phyloP scores from a whole-genome alignment of 2,797 vertebrate species.

The Molossus molossus region DNA sequence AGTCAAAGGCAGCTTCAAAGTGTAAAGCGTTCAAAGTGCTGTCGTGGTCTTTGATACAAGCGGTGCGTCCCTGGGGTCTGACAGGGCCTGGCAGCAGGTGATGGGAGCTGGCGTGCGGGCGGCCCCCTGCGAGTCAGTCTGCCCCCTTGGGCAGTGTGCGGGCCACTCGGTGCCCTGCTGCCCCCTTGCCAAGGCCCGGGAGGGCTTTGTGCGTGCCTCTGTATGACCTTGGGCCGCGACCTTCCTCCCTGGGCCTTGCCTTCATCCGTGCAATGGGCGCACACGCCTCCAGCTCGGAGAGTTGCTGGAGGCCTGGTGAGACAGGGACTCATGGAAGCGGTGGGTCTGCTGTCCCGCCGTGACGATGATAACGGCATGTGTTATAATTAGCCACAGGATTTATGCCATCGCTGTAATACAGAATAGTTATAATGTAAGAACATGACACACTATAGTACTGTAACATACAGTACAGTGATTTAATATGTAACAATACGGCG shows the following conservation, averaged over 20 bases:
- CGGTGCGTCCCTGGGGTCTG: fast-evolving
- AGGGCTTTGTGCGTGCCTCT: not conserved
- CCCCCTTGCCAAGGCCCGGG: no score
- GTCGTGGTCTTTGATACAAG: constrained; percentile 43
- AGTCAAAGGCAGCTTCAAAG: constrained; percentile 51
- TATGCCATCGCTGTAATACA: not conserved
- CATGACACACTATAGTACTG: no score
- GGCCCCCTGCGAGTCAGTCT: not conserved
- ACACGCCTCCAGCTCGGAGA: not conserved
- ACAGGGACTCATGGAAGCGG: fast-evolving
- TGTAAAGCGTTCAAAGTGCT: not conserved
- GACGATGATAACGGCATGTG: not conserved
- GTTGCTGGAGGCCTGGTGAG: fast-evolving
- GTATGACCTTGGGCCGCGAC: not conserved
- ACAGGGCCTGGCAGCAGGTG: not conserved
- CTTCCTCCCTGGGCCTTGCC: not conserved
- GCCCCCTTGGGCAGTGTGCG: not conserved
- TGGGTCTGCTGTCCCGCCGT: not conserved
- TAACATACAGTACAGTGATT: not conserved
- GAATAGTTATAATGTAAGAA: not conserved
- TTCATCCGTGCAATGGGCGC: not conserved
- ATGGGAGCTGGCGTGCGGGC: not conserved
- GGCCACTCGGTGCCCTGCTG: not conserved
- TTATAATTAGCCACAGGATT: not conserved
- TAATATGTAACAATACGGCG: fast-evolving